Base-by-base conservation (phyloP, 2,113 vertebrate species). In the Cyanistes caeruleus region DNA sequence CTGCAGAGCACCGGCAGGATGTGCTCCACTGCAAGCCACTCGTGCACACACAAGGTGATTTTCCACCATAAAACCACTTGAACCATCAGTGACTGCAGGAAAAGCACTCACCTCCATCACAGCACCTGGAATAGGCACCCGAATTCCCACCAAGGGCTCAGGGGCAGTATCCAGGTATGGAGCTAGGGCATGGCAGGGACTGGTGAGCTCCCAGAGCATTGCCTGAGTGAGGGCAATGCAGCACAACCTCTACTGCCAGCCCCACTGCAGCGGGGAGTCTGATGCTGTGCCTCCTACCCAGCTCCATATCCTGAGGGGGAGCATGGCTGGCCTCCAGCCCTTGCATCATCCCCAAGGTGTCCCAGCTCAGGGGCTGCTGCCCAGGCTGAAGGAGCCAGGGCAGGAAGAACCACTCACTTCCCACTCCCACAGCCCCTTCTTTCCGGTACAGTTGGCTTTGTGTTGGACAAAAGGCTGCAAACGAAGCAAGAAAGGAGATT, bases 221-320 rank as follows among this genome's bases (percentile, higher is more conserved):
- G 0, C 15, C 15, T 0, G 0, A 21, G 33, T 21, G 30, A 19
- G 4, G 37, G 27, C 1, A 0, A 6, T 49, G 30, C 44, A 53
- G 30, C 4, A 2, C 23, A 69, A 6, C 7, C 44, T n/a, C 37
- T 52, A 12, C 28, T 2, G 1, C 22, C 63, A 80, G 55, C 53
- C 56, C 39, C 9, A 8, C 23, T 73, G 53, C 4, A 1, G 30
- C 62, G 30, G 8, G 51, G 18, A 90, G 25, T 19, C 30, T 1
- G 1, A 9, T 20, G 9, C 31, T 5, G 2, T 49, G 56, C 15
- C n/a, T 73, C 13, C 28, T 46, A 21, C n/a, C 55, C 27, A 4
- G 33, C 55, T 67, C 43, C 30, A 30, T 4, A 46, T 21, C 63
- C n/a, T 19, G 25, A 2, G 14, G 1, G 8, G 13, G 44, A 18